Evolutionary conservation across 2,797 vertebrate genomes (phyloP).

Genomic region (Florisuga fusca): DNA sequence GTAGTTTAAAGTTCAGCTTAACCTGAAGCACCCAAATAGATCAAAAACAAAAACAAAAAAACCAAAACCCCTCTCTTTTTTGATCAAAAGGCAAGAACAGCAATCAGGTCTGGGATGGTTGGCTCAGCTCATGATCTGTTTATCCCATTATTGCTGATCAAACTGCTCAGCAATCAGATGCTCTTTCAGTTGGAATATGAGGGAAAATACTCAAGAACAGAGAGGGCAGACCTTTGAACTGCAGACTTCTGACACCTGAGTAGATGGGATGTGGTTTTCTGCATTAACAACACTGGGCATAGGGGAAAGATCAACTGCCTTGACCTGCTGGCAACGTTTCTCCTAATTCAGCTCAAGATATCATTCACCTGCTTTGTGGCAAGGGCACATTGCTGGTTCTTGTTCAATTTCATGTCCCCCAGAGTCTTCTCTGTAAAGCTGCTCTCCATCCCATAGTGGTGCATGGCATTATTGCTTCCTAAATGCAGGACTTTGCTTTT

Average conservation of each 20-base stretch:
- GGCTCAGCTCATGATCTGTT: neutral
- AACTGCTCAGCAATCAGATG: neutral
- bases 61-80: neutral
- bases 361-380: neutral
- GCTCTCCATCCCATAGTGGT: fast-evolving
- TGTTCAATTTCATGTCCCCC: neutral
- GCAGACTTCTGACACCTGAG: neutral
- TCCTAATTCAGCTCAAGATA: neutral
- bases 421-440: neutral
- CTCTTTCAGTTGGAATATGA: neutral
- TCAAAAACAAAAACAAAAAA: neutral
- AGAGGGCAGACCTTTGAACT: neutral
- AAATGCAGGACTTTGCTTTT: neutral
- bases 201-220: neutral
- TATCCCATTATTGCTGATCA: neutral
- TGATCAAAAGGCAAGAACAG: neutral
- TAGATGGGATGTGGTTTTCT: neutral
- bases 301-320: neutral
- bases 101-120: neutral
- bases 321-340: neutral
- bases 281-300: neutral
- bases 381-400: neutral
- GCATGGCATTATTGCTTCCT: neutral
- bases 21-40: neutral
- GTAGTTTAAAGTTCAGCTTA: neutral